These are phyloP conservation scores for Fregata magnificens DNA, from an alignment of 2,113 vertebrate species.

Conservation along the genomic window DNA sequence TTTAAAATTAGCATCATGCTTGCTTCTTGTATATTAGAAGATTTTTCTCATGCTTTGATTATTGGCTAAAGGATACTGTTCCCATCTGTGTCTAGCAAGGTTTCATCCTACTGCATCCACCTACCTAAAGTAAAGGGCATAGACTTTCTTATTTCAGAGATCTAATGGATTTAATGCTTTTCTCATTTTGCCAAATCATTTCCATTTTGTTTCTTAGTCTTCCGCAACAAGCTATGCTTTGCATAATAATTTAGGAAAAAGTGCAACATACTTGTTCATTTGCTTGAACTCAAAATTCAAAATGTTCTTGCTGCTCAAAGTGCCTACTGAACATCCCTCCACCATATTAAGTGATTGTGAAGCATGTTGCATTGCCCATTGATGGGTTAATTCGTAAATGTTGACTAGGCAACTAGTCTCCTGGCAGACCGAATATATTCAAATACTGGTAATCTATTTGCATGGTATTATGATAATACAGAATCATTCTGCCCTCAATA, in stretches of 20 bases:
- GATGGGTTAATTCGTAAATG: background rate
- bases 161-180: background rate
- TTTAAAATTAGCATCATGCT: constrained; percentile 36
- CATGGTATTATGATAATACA: background rate
- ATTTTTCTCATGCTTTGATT: background rate
- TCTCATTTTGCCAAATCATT: background rate
- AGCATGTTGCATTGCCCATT: background rate
- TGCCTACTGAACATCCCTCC: background rate
- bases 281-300: background rate
- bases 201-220: background rate
- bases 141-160: background rate
- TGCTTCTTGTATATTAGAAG: background rate
- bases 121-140: background rate
- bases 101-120: background rate
- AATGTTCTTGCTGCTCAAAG: background rate
- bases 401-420: background rate
- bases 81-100: background rate
- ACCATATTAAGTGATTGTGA: background rate
- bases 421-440: background rate
- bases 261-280: background rate
- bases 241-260: background rate
- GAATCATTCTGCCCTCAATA: background rate
- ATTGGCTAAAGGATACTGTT: background rate
- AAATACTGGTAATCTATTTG: background rate
- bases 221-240: background rate